These are phyloP conservation scores for Myocastor coypus DNA, from an alignment of 2,113 vertebrate species.

Conservation along the genomic window DNA sequence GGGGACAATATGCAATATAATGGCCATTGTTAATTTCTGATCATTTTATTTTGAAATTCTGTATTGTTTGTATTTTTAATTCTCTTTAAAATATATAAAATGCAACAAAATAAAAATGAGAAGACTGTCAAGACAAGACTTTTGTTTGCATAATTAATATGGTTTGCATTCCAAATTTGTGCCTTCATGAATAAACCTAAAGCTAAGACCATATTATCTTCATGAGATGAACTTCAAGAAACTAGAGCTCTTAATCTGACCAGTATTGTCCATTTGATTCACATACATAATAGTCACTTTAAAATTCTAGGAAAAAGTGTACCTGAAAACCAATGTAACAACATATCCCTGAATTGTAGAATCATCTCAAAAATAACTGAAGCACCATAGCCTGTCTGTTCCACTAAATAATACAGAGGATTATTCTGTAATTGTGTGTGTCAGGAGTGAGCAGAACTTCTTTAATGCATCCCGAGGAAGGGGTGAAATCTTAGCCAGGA, in stretches of 20 bases:
- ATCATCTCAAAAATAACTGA: neutral
- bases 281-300: neutral
- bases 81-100: no score
- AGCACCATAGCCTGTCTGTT: neutral
- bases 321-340: neutral
- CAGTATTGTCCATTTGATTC: conserved; percentile 5
- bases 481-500: neutral
- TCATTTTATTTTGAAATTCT: no score
- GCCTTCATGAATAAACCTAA: neutral
- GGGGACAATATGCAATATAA: no score
- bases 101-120: neutral
- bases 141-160: neutral
- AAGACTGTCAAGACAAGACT: conserved; percentile 13
- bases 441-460: neutral
- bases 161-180: conserved; percentile 30
- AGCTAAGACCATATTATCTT: conserved; percentile 32
- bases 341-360: neutral
- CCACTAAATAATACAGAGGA: neutral
- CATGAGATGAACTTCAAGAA: conserved; percentile 39
- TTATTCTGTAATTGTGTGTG: neutral
- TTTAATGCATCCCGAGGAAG: neutral
- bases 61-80: no score
- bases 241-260: neutral
- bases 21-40: no score
- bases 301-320: conserved; percentile 44